Conservation (phyloP, 2,888 invertebrate genomes). For the Eupithecia vulgata region DNA sequence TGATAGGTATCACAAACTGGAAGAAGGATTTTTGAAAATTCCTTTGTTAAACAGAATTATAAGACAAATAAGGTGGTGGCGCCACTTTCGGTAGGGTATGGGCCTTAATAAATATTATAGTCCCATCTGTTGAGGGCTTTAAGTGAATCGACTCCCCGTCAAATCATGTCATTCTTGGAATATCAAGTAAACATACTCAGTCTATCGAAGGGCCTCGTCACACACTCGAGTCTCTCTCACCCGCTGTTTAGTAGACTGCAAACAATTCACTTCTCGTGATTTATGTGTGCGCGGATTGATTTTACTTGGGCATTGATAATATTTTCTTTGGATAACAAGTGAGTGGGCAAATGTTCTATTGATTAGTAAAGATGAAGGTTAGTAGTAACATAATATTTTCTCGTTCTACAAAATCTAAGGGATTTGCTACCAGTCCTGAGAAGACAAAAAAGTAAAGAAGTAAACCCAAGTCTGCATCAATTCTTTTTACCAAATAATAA, state of each 20-base stretch:
- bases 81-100: too few relatives aligned
- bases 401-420: neutral
- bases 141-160: slow-evolving; percentile 47
- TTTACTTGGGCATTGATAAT: slow-evolving; percentile 35
- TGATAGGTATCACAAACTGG: too few relatives aligned
- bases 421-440: too few relatives aligned
- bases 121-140: too few relatives aligned
- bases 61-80: too few relatives aligned
- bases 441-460: too few relatives aligned
- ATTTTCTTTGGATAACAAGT: slow-evolving; percentile 22
- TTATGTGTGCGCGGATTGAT: slow-evolving; percentile 47
- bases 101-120: too few relatives aligned
- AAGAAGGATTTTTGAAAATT: too few relatives aligned
- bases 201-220: slow-evolving; percentile 68
- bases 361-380: neutral
- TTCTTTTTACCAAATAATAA: too few relatives aligned
- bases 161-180: slow-evolving; percentile 70
- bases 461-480: too few relatives aligned
- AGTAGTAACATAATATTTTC: neutral
- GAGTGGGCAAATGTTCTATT: slow-evolving; percentile 6
- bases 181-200: slow-evolving; percentile 74
- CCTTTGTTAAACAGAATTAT: too few relatives aligned
- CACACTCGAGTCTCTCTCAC: slow-evolving; percentile 57
- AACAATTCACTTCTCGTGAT: slow-evolving; percentile 64
- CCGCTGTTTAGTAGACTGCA: slow-evolving; percentile 73